Evolutionary conservation across 1,140 invertebrate genomes (phyloP).

Genomic region (Drosophila biarmipes): DNA sequence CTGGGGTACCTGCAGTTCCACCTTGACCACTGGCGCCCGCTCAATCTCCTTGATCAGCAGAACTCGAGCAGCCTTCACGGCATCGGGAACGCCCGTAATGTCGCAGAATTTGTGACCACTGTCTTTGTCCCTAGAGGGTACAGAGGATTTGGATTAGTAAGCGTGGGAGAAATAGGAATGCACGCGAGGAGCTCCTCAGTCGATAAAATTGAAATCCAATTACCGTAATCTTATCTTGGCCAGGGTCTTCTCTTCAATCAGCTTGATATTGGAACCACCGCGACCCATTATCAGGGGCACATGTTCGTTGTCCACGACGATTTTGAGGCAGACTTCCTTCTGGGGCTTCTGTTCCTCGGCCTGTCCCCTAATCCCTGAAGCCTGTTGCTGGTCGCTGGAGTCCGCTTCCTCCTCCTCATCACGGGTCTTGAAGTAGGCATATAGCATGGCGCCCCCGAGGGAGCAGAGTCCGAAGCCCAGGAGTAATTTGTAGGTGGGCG

Average conservation of each 20-base stretch:
- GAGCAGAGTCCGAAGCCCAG: slow-evolving; percentile 81
- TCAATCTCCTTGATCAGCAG: slow-evolving; percentile 90
- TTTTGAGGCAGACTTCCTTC: slow-evolving; percentile 72
- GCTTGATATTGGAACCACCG: slow-evolving; percentile 88
- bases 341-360: slow-evolving; percentile 25
- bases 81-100: slow-evolving; percentile 87
- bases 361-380: slow-evolving; percentile 13
- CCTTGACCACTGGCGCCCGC: slow-evolving; percentile 88
- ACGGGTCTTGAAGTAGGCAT: slow-evolving; percentile 77
- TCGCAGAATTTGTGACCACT: slow-evolving; percentile 87
- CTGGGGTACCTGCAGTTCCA: slow-evolving; percentile 88
- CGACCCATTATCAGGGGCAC: slow-evolving; percentile 86
- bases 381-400: slow-evolving; percentile 1
- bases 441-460: slow-evolving; percentile 80
- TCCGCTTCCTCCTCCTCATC: slow-evolving; percentile 65
- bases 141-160: background rate
- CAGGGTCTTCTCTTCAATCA: slow-evolving; percentile 89
- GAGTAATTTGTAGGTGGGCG: slow-evolving; percentile 79
- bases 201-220: slow-evolving; percentile 30
- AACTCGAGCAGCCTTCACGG: slow-evolving; percentile 88
- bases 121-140: slow-evolving; percentile 78
- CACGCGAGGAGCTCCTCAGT: background rate
- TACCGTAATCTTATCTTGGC: slow-evolving; percentile 89
- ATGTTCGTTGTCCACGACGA: slow-evolving; percentile 77
- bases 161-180: background rate